Conservation (phyloP, 2,797 vertebrate genomes). For the Pantherophis alleghaniensis region DNA sequence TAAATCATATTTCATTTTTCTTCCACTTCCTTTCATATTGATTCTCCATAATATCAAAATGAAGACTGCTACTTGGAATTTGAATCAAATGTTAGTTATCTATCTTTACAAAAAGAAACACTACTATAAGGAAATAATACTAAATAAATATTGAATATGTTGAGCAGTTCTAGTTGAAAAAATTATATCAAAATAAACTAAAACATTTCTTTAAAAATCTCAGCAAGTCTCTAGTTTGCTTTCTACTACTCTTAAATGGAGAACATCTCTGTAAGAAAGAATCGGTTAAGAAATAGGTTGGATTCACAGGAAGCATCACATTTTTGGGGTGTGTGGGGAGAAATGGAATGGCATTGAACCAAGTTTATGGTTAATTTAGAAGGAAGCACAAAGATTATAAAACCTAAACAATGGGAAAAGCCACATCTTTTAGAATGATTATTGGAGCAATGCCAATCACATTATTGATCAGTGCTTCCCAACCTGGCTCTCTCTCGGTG, state of each 20-base stretch:
- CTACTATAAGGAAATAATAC: conserved; percentile 30
- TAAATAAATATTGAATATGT: conserved; percentile 27
- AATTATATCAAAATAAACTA: neutral
- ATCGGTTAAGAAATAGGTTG: neutral
- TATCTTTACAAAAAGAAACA: conserved; percentile 30
- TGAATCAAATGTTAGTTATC: conserved; percentile 49
- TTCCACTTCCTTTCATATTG: conserved; percentile 49
- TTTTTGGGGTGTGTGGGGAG: too few relatives aligned
- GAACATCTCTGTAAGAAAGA: neutral
- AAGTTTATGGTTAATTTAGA: neutral
- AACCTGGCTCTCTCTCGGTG: neutral
- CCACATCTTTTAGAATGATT: neutral
- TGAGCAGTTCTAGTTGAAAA: neutral
- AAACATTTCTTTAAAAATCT: neutral
- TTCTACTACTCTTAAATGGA: neutral
- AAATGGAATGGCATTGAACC: neutral
- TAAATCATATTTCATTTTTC: conserved; percentile 59
- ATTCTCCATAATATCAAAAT: conserved; percentile 51
- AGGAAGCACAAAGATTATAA: neutral
- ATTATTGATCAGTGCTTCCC: neutral
- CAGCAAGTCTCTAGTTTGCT: neutral
- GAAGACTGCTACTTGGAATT: conserved; percentile 49
- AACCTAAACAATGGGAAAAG: neutral
- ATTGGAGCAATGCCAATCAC: neutral
- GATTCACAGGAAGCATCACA: neutral